phyloP scores from a whole-genome alignment of 2,888 invertebrate genomes.

The Nephrotoma guestfalica region DNA sequence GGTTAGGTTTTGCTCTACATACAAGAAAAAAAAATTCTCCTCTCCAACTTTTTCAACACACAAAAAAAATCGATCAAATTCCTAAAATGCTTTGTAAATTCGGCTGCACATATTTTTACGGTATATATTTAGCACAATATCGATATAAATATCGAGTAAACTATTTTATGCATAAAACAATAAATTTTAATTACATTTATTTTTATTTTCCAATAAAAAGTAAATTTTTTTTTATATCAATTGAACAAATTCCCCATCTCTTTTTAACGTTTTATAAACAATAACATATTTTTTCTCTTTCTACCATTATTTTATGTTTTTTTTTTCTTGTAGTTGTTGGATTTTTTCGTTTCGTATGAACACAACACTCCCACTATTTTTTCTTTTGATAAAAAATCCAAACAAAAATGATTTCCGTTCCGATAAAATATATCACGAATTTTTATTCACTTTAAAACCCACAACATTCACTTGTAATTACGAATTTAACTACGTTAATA shows the following conservation, averaged over 20 bases:
- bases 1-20: neutral
- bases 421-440: neutral
- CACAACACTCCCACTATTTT: neutral
- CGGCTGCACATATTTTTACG: neutral
- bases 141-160: neutral
- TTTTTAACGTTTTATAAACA: neutral
- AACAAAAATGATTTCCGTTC: neutral
- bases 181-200: neutral
- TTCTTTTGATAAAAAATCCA: neutral
- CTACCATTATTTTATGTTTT: neutral
- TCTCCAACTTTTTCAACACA: neutral
- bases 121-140: neutral
- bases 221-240: neutral
- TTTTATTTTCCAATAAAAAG: neutral
- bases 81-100: neutral
- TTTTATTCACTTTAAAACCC: neutral
- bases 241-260: neutral
- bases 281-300: neutral
- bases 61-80: neutral
- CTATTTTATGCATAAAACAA: neutral
- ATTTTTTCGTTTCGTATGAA: neutral
- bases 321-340: neutral
- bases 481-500: neutral
- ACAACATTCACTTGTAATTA: neutral
- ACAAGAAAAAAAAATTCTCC: neutral